Percentiles rank a stretch among this genome's conserved stretches.
Evolutionary conservation across 1,140 invertebrate species (phyloP).

Genomic region (Armadillidium nasatum): DNA sequence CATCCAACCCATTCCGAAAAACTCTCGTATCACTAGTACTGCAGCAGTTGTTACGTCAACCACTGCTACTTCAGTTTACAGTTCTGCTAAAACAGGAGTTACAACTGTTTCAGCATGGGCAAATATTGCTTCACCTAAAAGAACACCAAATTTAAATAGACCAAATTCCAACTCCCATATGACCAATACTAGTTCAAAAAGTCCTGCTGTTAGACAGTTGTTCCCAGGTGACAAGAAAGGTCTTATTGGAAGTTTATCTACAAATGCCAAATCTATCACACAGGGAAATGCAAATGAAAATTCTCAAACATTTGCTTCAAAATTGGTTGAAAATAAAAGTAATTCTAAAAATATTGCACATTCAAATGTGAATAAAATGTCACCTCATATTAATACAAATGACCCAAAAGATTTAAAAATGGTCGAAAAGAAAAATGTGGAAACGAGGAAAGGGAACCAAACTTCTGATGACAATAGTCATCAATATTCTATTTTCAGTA

Average conservation of each 20-base stretch:
- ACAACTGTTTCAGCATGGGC: slow-evolving; percentile 38
- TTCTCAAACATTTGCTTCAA: slow-evolving; percentile 60
- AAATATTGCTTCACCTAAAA: slow-evolving; percentile 33
- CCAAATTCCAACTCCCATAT: neutral
- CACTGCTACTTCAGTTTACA: slow-evolving; percentile 47
- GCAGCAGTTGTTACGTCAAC: slow-evolving; percentile 45
- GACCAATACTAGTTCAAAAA: slow-evolving; percentile 37
- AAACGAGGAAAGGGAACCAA: slow-evolving; percentile 25
- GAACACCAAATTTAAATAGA: slow-evolving; percentile 21
- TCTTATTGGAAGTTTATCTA: slow-evolving; percentile 46
- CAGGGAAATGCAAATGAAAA: slow-evolving; percentile 46
- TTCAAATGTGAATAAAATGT: slow-evolving; percentile 47
- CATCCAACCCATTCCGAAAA: slow-evolving; percentile 44
- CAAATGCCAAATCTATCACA: slow-evolving; percentile 46
- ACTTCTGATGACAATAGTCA: slow-evolving; percentile 24
- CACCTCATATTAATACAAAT: slow-evolving; percentile 44
- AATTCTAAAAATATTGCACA: slow-evolving; percentile 47
- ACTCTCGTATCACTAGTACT: slow-evolving; percentile 32
- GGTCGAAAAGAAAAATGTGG: slow-evolving; percentile 27
- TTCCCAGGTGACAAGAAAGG: slow-evolving; percentile 42
- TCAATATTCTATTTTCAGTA: slow-evolving; percentile 40
- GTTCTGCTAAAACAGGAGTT: slow-evolving; percentile 42
- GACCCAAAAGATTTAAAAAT: slow-evolving; percentile 35
- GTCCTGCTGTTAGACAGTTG: slow-evolving; percentile 43
- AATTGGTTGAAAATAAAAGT: slow-evolving; percentile 56